Percentiles rank a stretch among this genome's conserved stretches.
Evolutionary conservation across 2,797 vertebrate genomes (phyloP).

Genomic region (Hippocampus kuda): DNA sequence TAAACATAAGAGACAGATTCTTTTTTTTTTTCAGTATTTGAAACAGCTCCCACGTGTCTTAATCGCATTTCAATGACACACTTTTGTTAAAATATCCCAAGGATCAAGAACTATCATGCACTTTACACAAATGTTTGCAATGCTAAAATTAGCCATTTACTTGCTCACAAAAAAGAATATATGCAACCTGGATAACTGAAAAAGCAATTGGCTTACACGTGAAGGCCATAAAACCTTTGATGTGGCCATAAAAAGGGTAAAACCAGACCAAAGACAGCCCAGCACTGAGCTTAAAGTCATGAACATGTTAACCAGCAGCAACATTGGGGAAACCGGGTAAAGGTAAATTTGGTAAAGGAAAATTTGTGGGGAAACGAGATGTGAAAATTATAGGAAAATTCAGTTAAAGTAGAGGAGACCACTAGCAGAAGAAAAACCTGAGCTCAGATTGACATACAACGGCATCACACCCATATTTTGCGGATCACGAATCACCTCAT

Average conservation of each 20-base stretch:
- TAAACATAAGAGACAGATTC: background rate
- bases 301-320: background rate
- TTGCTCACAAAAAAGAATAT: background rate
- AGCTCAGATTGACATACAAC: slow-evolving; percentile 7
- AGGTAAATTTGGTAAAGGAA: background rate
- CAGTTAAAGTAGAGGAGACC: slow-evolving; percentile 1
- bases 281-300: background rate
- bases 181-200: no score
- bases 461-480: background rate
- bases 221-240: background rate
- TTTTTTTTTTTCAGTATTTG: background rate
- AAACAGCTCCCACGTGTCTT: background rate
- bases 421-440: slow-evolving; percentile 11
- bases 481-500: background rate
- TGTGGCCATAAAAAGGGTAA: background rate
- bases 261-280: background rate
- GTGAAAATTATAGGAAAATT: background rate
- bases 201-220: background rate
- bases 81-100: background rate
- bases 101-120: background rate
- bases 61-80: background rate
- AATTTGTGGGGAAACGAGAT: background rate
- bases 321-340: background rate
- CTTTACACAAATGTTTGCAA: background rate
- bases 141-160: background rate